Evolutionary conservation across 2,888 invertebrate genomes (phyloP).

Genomic region (Agrotis exclamationis): DNA sequence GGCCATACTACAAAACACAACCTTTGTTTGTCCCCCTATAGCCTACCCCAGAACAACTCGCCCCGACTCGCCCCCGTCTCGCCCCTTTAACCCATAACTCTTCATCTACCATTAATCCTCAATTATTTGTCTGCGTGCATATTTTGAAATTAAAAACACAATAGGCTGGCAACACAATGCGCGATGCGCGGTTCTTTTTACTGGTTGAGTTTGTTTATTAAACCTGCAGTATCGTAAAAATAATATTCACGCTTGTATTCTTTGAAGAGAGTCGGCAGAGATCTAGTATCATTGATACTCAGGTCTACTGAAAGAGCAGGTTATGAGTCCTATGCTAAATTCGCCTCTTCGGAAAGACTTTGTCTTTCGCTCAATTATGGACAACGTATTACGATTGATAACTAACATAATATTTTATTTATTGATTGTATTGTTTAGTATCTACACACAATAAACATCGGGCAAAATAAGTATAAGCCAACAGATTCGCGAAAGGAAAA

Average conservation of each 20-base stretch:
- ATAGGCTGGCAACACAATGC: slow-evolving; percentile 33
- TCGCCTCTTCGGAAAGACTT: no score
- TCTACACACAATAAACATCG: no score
- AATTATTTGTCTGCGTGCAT: slow-evolving; percentile 62
- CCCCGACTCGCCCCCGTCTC: slow-evolving; percentile 1
- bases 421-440: no score
- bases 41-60: neutral
- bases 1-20: slow-evolving; percentile 18
- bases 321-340: no score
- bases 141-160: slow-evolving; percentile 56
- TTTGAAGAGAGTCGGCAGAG: no score
- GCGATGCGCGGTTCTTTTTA: slow-evolving; percentile 24
- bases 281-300: neutral
- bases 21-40: slow-evolving; percentile 14
- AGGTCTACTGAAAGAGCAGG: no score
- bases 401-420: no score
- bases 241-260: neutral
- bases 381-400: no score
- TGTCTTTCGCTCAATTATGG: no score
- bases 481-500: no score
- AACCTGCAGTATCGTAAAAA: slow-evolving; percentile 17
- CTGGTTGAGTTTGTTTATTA: slow-evolving; percentile 1
- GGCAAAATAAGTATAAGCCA: no score
- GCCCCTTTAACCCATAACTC: slow-evolving; percentile 47
- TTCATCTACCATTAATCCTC: slow-evolving; percentile 60